Percentiles rank a stretch among this genome's conserved stretches.
These are phyloP conservation scores for Avahi laniger DNA, from an alignment of 2,797 vertebrate species.

Conservation along the genomic window DNA sequence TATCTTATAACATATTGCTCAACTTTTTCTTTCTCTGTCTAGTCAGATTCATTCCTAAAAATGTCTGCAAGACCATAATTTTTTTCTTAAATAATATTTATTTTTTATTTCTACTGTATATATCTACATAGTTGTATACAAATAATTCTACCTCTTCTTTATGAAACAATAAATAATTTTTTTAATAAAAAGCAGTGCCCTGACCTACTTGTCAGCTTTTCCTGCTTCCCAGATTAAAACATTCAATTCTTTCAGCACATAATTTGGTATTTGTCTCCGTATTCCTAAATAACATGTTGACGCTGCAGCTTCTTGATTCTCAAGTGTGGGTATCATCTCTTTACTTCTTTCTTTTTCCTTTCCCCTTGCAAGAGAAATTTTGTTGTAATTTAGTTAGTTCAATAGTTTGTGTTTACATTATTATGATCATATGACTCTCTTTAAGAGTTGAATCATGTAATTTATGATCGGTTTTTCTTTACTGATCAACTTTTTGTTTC, in stretches of 20 bases:
- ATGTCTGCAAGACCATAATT: background rate
- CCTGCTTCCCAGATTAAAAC: background rate
- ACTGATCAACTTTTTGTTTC: background rate
- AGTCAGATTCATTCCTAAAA: background rate
- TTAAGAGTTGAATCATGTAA: background rate
- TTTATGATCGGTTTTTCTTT: background rate
- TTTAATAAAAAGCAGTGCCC: background rate
- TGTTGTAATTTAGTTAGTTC: background rate
- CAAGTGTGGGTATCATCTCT: background rate
- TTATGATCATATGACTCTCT: background rate
- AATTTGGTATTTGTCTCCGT: background rate
- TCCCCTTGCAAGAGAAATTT: background rate
- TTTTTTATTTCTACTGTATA: background rate
- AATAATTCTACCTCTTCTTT: background rate
- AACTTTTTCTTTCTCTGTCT: background rate
- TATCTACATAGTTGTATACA: background rate
- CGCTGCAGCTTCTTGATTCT: background rate
- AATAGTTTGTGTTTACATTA: background rate
- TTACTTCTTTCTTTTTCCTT: background rate
- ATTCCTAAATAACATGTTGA: background rate
- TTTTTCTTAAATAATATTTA: background rate
- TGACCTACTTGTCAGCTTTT: background rate
- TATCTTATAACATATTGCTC: background rate
- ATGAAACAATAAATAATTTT: background rate
- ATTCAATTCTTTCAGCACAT: background rate